These are phyloP conservation scores for Leptopilina myrica DNA, from an alignment of 2,888 invertebrate genomes.

Conservation along the genomic window DNA sequence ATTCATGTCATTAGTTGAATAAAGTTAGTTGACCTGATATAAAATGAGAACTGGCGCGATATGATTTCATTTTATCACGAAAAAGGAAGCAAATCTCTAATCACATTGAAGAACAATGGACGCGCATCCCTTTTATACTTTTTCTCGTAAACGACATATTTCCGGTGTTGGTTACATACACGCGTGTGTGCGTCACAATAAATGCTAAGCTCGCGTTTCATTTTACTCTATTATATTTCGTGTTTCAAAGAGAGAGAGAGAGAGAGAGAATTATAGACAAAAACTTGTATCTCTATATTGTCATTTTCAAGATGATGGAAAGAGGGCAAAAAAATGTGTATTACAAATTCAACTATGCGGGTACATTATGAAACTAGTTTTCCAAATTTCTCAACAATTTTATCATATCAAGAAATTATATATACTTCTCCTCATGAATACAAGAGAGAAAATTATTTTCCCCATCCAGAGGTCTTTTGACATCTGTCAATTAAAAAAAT, in stretches of 20 bases:
- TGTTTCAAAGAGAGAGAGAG: not conserved
- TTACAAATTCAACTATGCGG: not conserved
- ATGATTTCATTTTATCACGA: conserved; percentile 3
- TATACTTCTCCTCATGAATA: no score
- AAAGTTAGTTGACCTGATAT: conserved; percentile 1
- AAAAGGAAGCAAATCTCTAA: conserved; percentile 33
- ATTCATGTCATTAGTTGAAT: not conserved
- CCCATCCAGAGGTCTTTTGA: no score
- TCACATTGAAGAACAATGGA: conserved; percentile 27
- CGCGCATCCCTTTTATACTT: conserved; percentile 21
- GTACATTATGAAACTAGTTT: conserved; percentile 13
- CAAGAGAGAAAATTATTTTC: no score
- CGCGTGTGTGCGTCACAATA: conserved; percentile 13
- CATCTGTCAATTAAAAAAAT: no score
- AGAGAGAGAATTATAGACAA: not conserved
- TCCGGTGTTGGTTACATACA: conserved; percentile 33
- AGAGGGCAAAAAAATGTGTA: not conserved
- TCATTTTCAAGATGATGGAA: not conserved
- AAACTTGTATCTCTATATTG: not conserved
- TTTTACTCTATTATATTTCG: conserved; percentile 29
- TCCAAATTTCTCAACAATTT: not conserved
- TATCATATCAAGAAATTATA: not conserved
- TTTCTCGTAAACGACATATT: conserved; percentile 7
- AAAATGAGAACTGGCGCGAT: conserved; percentile 11
- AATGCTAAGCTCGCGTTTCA: conserved; percentile 31